phyloP scores from a whole-genome alignment of 2,797 vertebrate genomes.

The Xenops minutus region DNA sequence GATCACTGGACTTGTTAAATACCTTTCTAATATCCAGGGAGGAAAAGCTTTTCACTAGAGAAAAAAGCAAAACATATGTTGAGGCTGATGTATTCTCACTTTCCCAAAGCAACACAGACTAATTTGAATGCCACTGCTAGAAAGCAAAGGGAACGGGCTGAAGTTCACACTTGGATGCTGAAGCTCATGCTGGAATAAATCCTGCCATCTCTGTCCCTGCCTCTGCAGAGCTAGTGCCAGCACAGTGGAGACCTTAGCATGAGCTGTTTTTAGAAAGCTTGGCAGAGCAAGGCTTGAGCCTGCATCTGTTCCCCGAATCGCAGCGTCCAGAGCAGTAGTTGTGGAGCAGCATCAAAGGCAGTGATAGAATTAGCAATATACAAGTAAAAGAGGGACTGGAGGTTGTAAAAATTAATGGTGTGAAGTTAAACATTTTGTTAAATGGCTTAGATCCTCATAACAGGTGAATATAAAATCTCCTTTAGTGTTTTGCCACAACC shows the following conservation, averaged over 20 bases:
- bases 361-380: accelerated
- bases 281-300: not conserved
- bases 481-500: not conserved
- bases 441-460: not conserved
- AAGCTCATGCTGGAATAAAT: not conserved
- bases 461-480: not conserved
- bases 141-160: not conserved
- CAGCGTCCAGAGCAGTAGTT: not conserved
- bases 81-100: not conserved
- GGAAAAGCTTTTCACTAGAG: not conserved
- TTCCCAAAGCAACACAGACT: not conserved
- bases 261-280: conserved; percentile 15
- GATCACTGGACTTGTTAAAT: not conserved
- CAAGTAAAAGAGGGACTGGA: not conserved
- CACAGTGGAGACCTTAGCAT: not conserved
- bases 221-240: not conserved
- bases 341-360: accelerated
- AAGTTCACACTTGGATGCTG: not conserved
- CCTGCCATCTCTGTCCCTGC: not conserved
- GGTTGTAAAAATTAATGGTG: not conserved
- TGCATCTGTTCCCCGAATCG: not conserved
- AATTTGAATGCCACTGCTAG: not conserved
- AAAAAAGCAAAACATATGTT: not conserved
- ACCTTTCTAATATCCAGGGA: not conserved
- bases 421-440: not conserved